Evolutionary conservation across 2,797 vertebrate genomes (phyloP).

Genomic region (Liasis olivaceus): DNA sequence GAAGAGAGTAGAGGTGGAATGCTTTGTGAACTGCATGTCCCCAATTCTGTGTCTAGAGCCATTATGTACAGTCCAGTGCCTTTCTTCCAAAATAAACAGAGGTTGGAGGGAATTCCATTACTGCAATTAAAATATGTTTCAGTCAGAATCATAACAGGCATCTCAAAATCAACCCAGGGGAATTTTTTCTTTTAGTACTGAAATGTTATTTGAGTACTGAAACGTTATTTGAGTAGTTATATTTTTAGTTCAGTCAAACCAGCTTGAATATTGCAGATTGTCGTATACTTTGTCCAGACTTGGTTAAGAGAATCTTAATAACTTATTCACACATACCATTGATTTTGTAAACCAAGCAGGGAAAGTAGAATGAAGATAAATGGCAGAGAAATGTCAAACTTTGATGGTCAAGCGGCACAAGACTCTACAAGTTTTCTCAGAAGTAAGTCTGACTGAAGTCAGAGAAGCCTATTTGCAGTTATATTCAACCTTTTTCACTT

Average conservation of each 20-base stretch:
- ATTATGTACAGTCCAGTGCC: constrained; percentile 14
- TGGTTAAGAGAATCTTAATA: background rate
- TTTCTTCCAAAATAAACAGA: constrained; percentile 19
- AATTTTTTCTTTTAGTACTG: background rate
- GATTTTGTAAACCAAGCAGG: background rate
- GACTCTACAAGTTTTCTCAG: background rate
- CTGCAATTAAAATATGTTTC: constrained; percentile 33
- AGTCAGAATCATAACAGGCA: constrained; percentile 6
- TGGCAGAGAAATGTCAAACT: background rate
- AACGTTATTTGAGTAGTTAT: background rate
- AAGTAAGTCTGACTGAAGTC: background rate
- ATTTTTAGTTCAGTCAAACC: background rate
- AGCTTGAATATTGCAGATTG: background rate
- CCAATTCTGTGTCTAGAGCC: background rate
- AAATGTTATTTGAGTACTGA: background rate
- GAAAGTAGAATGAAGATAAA: background rate
- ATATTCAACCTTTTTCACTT: background rate
- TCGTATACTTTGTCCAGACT: background rate
- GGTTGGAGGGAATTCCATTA: background rate
- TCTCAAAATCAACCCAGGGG: constrained; percentile 12
- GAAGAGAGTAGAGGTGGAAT: constrained; percentile 11
- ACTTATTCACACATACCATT: background rate
- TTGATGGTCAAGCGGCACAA: background rate
- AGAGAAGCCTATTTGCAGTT: background rate
- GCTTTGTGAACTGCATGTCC: background rate